Evolutionary conservation across 1,140 invertebrate species (phyloP).

Genomic region (Drosophila repleta): DNA sequence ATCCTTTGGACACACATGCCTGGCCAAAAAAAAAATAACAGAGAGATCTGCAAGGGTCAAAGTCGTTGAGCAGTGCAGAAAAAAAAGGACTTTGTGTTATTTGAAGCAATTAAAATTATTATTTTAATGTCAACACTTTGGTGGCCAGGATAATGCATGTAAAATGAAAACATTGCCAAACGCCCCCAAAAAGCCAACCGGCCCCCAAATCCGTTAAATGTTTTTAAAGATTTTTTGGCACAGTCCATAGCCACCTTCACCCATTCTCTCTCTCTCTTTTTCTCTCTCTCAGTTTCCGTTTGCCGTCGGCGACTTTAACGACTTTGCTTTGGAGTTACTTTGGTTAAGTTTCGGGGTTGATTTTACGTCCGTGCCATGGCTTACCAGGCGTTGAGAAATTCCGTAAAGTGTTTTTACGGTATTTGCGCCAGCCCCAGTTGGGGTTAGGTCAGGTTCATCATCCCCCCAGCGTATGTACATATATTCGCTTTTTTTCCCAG

Average conservation of each 20-base stretch:
- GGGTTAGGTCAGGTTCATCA: conserved; percentile 66
- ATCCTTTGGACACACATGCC: conserved; percentile 15
- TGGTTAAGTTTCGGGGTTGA: conserved; percentile 66
- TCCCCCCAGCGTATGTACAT: neutral
- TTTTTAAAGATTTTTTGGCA: conserved; percentile 67
- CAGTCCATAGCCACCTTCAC: neutral
- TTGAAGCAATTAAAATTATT: conserved; percentile 82
- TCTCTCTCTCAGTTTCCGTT: conserved; percentile 33
- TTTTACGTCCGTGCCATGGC: conserved; percentile 69
- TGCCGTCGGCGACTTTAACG: conserved; percentile 66
- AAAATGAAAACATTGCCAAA: conserved; percentile 65
- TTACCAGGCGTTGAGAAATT: conserved; percentile 81
- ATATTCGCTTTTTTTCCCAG: neutral
- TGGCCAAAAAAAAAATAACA: conserved; percentile 11
- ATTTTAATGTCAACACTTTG: conserved; percentile 82
- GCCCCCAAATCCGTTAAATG: conserved; percentile 72
- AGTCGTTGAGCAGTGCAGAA: conserved; percentile 24
- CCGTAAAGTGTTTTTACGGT: conserved; percentile 81
- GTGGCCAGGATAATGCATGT: conserved; percentile 73
- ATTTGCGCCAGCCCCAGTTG: conserved; percentile 57
- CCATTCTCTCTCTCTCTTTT: conserved; percentile 1
- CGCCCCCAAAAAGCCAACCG: conserved; percentile 13
- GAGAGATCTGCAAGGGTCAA: conserved; percentile 52
- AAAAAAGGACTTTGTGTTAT: conserved; percentile 59
- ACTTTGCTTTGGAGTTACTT: conserved; percentile 57